These are phyloP conservation scores for Bradysia coprophila DNA, from an alignment of 1,140 invertebrate species.

Conservation along the genomic window DNA sequence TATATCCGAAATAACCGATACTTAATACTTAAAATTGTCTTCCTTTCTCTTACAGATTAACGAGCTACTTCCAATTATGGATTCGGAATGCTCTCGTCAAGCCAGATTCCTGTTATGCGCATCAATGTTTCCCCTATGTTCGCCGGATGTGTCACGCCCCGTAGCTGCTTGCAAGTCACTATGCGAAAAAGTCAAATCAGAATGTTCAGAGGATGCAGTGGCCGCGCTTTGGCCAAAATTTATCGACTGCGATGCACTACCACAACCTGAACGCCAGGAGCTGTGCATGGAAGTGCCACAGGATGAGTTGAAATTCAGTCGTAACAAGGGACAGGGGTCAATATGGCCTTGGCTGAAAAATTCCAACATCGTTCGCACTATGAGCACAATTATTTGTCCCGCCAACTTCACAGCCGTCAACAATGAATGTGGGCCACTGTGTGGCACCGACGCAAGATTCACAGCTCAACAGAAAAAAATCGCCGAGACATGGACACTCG, in stretches of 20 bases:
- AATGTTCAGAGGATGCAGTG: conserved; percentile 47
- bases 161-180: conserved; percentile 75
- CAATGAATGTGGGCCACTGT: conserved; percentile 37
- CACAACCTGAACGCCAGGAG: conserved; percentile 28
- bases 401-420: conserved; percentile 16
- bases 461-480: conserved; percentile 50
- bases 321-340: background rate
- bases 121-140: conserved; percentile 83
- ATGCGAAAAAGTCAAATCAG: conserved; percentile 59
- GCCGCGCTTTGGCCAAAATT: conserved; percentile 57
- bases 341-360: conserved; percentile 15
- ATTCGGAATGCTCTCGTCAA: conserved; percentile 68
- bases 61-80: conserved; percentile 31
- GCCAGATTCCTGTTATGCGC: conserved; percentile 81
- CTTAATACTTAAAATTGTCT: too few species aligned
- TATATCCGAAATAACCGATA: too few species aligned
- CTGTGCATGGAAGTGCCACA: conserved; percentile 32
- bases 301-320: conserved; percentile 6
- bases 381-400: conserved; percentile 11
- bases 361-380: background rate
- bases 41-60: too few species aligned
- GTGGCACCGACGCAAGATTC: conserved; percentile 51
- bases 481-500: conserved; percentile 62
- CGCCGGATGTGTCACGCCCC: conserved; percentile 63
- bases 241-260: conserved; percentile 50